Evolutionary conservation across 2,797 vertebrate genomes (phyloP).

Genomic region (Halcyon smyrnensis): DNA sequence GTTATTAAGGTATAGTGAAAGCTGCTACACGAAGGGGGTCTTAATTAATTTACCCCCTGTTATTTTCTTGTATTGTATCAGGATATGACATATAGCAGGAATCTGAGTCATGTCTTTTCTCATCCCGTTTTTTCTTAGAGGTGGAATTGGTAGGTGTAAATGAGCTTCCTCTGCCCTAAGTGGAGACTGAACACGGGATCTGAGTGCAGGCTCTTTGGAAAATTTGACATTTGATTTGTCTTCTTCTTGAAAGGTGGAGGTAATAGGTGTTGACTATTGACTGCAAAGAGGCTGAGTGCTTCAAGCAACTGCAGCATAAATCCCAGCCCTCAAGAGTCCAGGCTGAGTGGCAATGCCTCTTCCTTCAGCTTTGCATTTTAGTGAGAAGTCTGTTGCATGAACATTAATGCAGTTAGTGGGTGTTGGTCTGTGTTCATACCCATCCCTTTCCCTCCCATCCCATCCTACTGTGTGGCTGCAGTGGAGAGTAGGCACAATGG

Average conservation of each 20-base stretch:
- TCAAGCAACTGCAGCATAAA: neutral
- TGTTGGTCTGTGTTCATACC: accelerated
- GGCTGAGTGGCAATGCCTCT: accelerated
- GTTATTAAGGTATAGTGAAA: neutral
- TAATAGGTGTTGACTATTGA: neutral
- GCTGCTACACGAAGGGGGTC: neutral
- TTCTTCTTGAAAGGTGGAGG: neutral
- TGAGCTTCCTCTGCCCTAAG: neutral
- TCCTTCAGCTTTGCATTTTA: neutral
- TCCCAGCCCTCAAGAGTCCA: neutral
- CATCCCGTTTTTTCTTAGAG: neutral
- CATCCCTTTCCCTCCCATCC: neutral
- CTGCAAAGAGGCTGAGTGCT: neutral
- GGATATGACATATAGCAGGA: neutral
- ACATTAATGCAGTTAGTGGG: neutral
- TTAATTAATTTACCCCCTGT: neutral
- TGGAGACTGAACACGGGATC: neutral
- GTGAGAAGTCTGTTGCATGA: neutral
- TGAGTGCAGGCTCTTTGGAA: neutral
- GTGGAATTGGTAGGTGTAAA: neutral
- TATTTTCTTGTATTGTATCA: neutral
- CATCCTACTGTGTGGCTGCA: neutral
- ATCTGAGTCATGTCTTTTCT: neutral
- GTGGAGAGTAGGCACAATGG: accelerated
- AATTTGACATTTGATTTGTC: neutral